phyloP scores from a whole-genome alignment of 2,113 vertebrate genomes.

The Mus spicilegus region DNA sequence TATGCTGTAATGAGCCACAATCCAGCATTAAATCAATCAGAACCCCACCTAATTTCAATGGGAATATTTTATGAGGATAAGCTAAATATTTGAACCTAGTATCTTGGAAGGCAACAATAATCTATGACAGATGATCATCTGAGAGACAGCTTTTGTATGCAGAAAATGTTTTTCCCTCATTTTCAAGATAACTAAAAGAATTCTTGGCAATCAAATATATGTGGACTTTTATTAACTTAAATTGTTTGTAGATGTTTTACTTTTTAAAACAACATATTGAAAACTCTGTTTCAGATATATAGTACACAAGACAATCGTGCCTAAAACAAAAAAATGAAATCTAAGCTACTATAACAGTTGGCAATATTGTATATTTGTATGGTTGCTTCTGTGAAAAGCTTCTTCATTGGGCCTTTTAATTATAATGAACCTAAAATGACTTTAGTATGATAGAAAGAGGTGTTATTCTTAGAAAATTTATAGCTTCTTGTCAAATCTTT shows the following conservation, averaged over 20 bases:
- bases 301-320: background rate
- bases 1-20: background rate
- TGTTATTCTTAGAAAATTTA: background rate
- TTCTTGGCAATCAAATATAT: background rate
- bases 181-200: slow-evolving; percentile 2
- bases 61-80: slow-evolving; percentile 67
- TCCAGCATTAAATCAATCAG: slow-evolving; percentile 31
- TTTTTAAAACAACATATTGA: slow-evolving; percentile 35
- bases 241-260: background rate
- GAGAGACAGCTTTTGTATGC: background rate
- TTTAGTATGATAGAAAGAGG: background rate
- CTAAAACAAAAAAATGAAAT: background rate
- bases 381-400: background rate
- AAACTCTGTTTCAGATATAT: slow-evolving; percentile 23
- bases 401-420: background rate
- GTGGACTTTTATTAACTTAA: slow-evolving; percentile 20
- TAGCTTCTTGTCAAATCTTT: background rate
- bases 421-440: background rate
- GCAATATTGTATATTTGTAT: background rate
- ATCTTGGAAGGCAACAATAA: slow-evolving; percentile 32
- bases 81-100: slow-evolving; percentile 44
- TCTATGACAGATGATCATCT: background rate
- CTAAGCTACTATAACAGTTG: background rate
- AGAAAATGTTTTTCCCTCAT: slow-evolving; percentile 26
- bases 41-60: slow-evolving; percentile 77